Percentiles rank a stretch among this genome's conserved stretches.
Evolutionary conservation across 2,888 invertebrate species (phyloP).

Genomic region (Lamellibrachia satsuma): DNA sequence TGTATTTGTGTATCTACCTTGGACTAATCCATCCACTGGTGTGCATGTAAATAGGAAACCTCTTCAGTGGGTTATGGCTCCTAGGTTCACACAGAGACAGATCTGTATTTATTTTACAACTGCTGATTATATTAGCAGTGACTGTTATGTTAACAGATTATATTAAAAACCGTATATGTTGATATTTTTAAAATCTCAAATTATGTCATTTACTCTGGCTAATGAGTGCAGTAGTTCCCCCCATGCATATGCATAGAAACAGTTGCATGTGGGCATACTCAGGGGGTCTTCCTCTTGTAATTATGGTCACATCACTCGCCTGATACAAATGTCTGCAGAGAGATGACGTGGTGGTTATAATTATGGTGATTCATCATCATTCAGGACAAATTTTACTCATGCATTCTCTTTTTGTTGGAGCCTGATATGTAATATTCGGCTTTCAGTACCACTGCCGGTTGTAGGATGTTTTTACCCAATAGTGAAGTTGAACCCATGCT

Average conservation of each 20-base stretch:
- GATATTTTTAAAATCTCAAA: neutral
- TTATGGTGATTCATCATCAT: neutral
- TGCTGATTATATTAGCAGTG: neutral
- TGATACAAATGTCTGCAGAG: neutral
- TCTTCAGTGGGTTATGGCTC: neutral
- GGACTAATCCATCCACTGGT: neutral
- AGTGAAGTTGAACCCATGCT: too few species aligned
- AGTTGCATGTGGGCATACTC: neutral
- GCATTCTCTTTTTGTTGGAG: too few species aligned
- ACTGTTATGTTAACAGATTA: neutral
- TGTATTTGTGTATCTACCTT: neutral
- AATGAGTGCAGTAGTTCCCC: neutral
- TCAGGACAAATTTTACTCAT: too few species aligned
- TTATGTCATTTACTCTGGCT: neutral
- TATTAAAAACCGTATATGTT: neutral
- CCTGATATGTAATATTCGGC: too few species aligned
- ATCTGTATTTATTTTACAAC: neutral
- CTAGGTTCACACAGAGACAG: neutral
- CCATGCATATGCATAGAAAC: neutral
- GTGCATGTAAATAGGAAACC: neutral
- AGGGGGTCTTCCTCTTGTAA: neutral
- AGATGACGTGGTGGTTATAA: neutral
- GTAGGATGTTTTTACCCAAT: too few species aligned
- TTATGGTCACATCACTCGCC: neutral
- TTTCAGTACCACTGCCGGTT: too few species aligned